These are phyloP conservation scores for Tipula lateralis DNA, from an alignment of 2,888 invertebrate genomes.

Conservation along the genomic window DNA sequence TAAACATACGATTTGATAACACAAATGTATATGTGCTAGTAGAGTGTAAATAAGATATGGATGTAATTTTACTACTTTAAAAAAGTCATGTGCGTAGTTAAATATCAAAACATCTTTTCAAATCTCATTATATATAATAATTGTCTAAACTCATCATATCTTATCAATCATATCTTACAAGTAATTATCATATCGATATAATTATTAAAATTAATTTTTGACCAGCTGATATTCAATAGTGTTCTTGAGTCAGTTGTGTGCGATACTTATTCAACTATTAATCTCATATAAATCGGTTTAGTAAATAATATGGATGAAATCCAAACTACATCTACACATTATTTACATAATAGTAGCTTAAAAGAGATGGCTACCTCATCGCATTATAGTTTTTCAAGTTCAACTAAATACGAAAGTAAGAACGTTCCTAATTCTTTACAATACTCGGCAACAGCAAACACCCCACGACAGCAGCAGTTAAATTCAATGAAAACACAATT, in stretches of 20 bases:
- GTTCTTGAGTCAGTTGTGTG: background rate
- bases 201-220: background rate
- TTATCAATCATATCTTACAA: background rate
- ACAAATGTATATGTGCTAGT: no score
- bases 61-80: no score
- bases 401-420: background rate
- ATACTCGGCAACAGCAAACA: background rate
- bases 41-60: no score
- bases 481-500: background rate
- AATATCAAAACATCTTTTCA: background rate
- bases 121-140: no score
- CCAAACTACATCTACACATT: background rate
- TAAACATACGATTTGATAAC: no score
- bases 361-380: background rate
- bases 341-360: background rate
- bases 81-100: background rate
- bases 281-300: background rate
- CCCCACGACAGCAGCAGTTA: background rate
- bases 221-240: background rate
- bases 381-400: background rate
- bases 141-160: background rate
- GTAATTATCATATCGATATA: background rate
- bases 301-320: background rate
- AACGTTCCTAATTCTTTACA: background rate
- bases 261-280: background rate